Evolutionary conservation across 2,797 vertebrate genomes (phyloP).

Genomic region (Sebastes baramenuke): DNA sequence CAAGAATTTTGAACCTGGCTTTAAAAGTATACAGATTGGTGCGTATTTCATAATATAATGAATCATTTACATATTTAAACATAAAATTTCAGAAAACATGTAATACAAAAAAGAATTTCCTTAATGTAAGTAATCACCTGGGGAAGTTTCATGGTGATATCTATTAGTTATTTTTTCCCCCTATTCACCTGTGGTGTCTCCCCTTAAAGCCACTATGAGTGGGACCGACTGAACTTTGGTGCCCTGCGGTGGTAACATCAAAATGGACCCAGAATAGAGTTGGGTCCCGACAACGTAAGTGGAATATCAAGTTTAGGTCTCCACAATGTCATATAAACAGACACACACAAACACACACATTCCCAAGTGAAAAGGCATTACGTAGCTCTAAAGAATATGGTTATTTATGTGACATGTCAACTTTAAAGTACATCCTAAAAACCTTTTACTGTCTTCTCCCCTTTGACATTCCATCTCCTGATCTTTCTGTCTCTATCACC

Average conservation of each 20-base stretch:
- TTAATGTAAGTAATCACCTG: no score
- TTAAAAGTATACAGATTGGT: no score
- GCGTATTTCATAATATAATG: no score
- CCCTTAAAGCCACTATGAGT: not conserved
- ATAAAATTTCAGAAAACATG: no score
- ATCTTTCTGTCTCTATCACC: slow-evolving; percentile 16
- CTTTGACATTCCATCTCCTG: slow-evolving; percentile 35
- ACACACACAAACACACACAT: not conserved
- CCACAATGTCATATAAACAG: not conserved
- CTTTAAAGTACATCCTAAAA: slow-evolving; percentile 43
- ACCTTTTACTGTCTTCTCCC: slow-evolving; percentile 39
- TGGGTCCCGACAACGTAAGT: not conserved
- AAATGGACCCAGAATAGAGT: not conserved
- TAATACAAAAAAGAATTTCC: no score
- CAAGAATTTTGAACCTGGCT: no score
- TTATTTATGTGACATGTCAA: slow-evolving; percentile 47
- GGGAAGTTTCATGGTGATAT: no score
- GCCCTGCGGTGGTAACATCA: not conserved
- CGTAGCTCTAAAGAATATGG: slow-evolving; percentile 1
- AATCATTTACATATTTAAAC: no score
- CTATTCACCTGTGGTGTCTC: no score
- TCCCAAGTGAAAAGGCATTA: slow-evolving; percentile 13
- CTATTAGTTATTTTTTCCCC: no score
- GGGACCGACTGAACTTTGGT: not conserved
- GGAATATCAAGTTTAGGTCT: not conserved